Evolutionary conservation across 2,797 vertebrate genomes (phyloP).

Genomic region (Poeciliopsis gracilis): DNA sequence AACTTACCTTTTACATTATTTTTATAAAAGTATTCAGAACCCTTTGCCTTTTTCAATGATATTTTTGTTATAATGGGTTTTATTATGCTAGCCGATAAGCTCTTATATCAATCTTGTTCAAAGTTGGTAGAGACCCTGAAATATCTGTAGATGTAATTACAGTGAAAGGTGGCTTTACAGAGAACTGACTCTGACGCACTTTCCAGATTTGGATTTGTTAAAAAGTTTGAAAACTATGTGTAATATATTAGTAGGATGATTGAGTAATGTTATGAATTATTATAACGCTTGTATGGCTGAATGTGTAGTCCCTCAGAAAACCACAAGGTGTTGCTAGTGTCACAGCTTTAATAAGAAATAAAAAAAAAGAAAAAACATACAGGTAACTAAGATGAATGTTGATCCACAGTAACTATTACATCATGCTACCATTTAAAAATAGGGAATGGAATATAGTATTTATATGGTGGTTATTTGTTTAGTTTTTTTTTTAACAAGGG

Average conservation of each 20-base stretch:
- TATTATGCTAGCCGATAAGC: not conserved
- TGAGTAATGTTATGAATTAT: not conserved
- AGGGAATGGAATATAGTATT: not conserved
- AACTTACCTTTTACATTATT: not conserved
- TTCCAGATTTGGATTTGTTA: not conserved
- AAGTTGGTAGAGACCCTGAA: not conserved
- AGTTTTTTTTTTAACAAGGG: not conserved
- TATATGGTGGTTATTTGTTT: not conserved
- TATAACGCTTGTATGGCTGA: not conserved
- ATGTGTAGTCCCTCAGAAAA: constrained; percentile 21
- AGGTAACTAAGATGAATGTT: not conserved
- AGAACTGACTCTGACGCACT: not conserved
- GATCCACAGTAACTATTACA: not conserved
- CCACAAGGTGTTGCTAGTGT: constrained; percentile 37
- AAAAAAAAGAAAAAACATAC: not conserved
- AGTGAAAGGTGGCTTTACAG: not conserved
- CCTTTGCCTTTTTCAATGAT: not conserved
- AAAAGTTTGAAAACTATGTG: not conserved
- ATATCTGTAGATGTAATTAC: not conserved
- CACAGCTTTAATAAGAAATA: not conserved
- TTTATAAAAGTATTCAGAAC: not conserved
- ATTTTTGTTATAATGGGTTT: not conserved
- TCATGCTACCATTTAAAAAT: not conserved
- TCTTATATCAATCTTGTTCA: not conserved
- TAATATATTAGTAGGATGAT: not conserved